Evolutionary conservation across 2,888 invertebrate species (phyloP).

Genomic region (Salticus scenicus): DNA sequence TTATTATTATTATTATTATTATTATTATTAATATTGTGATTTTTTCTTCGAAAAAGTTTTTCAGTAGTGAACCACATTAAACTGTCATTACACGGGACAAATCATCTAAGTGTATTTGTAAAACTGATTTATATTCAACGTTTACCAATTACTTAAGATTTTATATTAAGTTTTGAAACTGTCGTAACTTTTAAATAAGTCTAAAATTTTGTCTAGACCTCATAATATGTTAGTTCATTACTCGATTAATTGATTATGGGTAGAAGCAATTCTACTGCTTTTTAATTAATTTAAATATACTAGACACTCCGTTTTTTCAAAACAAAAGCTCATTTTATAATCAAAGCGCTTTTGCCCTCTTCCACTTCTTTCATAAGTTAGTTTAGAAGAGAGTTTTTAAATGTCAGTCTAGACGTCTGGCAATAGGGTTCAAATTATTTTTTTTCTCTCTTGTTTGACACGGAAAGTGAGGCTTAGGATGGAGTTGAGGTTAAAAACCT

Average conservation of each 20-base stretch:
- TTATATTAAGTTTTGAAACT: no score
- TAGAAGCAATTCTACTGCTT: neutral
- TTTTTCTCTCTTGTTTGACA: neutral
- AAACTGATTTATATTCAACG: no score
- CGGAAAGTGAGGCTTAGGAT: neutral
- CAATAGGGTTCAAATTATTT: neutral
- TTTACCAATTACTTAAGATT: no score
- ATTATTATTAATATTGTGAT: no score
- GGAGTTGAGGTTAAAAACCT: neutral
- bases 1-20: no score
- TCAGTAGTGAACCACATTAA: no score
- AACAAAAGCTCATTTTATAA: neutral
- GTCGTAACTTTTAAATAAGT: no score
- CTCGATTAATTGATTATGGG: no score
- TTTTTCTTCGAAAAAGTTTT: no score
- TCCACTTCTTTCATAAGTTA: neutral
- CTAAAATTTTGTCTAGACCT: neutral
- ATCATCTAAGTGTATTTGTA: no score
- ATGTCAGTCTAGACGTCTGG: conserved; percentile 10
- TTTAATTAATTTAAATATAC: neutral
- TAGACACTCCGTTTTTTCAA: neutral
- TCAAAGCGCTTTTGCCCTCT: neutral
- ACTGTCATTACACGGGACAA: no score
- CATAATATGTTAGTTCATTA: neutral
- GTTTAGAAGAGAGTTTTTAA: neutral